Base-by-base conservation (phyloP, 1,140 invertebrate species). In the Drosophila parabipectinata region DNA sequence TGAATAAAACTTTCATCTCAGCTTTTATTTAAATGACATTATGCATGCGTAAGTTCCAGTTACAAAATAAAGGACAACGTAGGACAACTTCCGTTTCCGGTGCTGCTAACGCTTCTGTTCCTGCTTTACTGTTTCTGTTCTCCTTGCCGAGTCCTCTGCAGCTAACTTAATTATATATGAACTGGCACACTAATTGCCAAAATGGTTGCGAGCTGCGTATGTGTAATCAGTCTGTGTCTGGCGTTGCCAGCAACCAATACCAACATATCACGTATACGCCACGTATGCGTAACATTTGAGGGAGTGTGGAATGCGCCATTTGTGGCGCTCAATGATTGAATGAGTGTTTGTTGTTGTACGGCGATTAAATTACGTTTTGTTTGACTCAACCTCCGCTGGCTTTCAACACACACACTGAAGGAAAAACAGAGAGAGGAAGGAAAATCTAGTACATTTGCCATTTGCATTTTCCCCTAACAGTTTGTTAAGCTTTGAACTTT, bases 401-500 rank as follows among this genome's bases (percentile, higher is more conserved):
- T 32, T 41, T 21, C 26, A 56, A 26, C 44, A 14, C 61, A 59
- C 72, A 59, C 6, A 5, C 44, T 34, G 14, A 15, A 12, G 10
- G 24, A 10, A 59, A 8, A 18, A 24, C 12, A n/a, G 28, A 41
- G 52, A 61, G 32, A 41, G 14, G 66, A 12, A 28, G 53, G 80
- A 24, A 72, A 47, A 59, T 54, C 62, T 62, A 60, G 78, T 64
- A 61, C 78, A 84, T 72, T 87, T 75, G 74, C 54, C 74, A 87
- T 85, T 85, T 87, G 78, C 82, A 85, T 82, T 82, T 85, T 57
- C 63, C 78, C 78, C 62, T 66, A 72, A 75, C 66, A 88, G 83
- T 88, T 88, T 88, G 83, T 83, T 88, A 88, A 88, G 78, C 83
- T 88, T 79, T 88, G 83, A 88, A 88, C 83, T 87, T 82, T 87